phyloP scores from a whole-genome alignment of 2,113 vertebrate genomes.

The Pedionomus torquatus region DNA sequence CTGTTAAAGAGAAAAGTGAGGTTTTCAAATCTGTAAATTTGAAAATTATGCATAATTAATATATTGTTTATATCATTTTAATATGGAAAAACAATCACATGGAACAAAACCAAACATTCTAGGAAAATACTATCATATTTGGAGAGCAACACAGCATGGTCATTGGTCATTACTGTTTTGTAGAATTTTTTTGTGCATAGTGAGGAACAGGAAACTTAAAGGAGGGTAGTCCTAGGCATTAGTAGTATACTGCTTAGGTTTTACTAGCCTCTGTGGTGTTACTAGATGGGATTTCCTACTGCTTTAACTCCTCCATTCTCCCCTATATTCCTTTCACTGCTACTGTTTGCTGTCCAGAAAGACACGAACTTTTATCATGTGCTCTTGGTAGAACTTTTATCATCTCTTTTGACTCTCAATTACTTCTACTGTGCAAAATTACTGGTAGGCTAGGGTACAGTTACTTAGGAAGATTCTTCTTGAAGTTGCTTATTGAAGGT shows the following conservation, averaged over 20 bases:
- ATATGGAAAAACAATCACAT: not conserved
- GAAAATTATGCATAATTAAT: not conserved
- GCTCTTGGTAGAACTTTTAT: not conserved
- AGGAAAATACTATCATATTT: not conserved
- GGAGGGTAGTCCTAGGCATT: not conserved
- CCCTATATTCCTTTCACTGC: not conserved
- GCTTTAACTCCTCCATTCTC: not conserved
- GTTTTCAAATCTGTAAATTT: not conserved
- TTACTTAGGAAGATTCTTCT: not conserved
- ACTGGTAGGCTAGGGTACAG: not conserved
- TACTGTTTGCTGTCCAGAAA: not conserved
- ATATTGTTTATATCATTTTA: not conserved
- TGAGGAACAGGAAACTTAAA: not conserved
- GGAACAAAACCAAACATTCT: not conserved
- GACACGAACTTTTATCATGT: not conserved
- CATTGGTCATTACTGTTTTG: not conserved
- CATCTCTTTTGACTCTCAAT: not conserved
- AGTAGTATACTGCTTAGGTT: not conserved
- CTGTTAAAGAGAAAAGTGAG: not conserved
- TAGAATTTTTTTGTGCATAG: not conserved
- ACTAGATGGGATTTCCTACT: not conserved
- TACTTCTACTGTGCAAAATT: not conserved
- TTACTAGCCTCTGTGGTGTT: not conserved
- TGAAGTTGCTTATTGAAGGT: not conserved
- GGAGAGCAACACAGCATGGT: not conserved